Evolutionary conservation across 2,888 invertebrate genomes (phyloP), one percentile per base, ranked within the genome.

Genomic region (Melangyna quadrimaculata): DNA sequence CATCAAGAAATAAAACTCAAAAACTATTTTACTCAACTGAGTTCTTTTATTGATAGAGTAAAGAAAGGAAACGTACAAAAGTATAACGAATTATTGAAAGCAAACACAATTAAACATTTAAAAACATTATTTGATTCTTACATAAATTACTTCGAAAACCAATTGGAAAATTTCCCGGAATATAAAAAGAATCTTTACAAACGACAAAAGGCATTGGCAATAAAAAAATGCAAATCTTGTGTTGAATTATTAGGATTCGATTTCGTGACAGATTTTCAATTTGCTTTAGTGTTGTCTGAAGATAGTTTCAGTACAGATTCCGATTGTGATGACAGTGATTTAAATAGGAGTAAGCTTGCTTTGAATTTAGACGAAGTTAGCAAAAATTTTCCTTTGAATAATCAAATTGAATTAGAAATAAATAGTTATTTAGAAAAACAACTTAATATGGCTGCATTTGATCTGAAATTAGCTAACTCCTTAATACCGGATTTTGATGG

Each of bases 241-340:
- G 67, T 67, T 67, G 67, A 67, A n/a, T 48, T 27, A 12, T 67
- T 67, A 51, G 48, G 51, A 6, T 51, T 67, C 19, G 48, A 43
- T 9, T 67, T 19, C 32, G 32, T 32, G 10, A 67, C 67, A 14
- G 67, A 67, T 48, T 67, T 67, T 24, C 5, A 48, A 48, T 48
- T 67, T 48, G 67, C 67, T 9, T 48, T 67, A 19, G 29, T 29
- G n/a, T 40, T 40, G n/a, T 24, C 27, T 40, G 40, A 57, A 27
- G 43, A 43, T 12, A 45, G 19, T 10, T 65, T 4, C 14, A 45
- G 45, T 43, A 14, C 37, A 17, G 48, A 67, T 12, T 45, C 45
- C 10, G n/a, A 57, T 35, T 17, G 8, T 3, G 6, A 14, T 3
- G 6, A 40, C 17, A 19, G 12, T 3, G 24, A 29, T 53, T 27